Conservation (phyloP, 2,888 invertebrate genomes). For the Malthinus flaveolus region DNA sequence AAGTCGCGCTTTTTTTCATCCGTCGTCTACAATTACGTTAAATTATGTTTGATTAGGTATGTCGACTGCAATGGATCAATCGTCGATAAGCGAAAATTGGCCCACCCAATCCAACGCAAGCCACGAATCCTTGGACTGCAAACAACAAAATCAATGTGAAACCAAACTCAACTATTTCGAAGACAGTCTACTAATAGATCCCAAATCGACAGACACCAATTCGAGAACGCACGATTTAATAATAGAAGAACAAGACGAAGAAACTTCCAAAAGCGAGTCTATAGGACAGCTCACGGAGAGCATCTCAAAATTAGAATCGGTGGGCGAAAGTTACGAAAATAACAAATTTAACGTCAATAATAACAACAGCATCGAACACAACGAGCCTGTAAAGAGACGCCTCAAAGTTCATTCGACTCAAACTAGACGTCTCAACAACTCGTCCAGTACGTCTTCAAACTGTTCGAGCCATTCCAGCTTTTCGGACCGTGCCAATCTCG, state of each 20-base stretch:
- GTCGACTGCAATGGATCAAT: conserved; percentile 72
- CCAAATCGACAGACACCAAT: conserved; percentile 50
- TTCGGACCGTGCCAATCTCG: conserved; percentile 8
- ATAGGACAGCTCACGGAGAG: conserved; percentile 57
- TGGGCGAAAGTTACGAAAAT: conserved; percentile 41
- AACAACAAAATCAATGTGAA: conserved; percentile 36
- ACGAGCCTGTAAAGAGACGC: conserved; percentile 31
- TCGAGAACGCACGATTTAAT: conserved; percentile 57
- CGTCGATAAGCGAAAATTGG: conserved; percentile 76
- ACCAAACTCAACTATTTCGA: conserved; percentile 28
- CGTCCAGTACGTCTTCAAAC: conserved; percentile 34
- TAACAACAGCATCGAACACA: conserved; percentile 57
- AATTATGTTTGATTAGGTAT: conserved; percentile 46
- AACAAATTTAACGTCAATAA: conserved; percentile 54
- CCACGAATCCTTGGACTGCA: conserved; percentile 60
- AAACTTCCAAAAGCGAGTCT: conserved; percentile 57
- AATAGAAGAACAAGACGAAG: conserved; percentile 60
- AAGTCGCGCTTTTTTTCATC: conserved; percentile 45
- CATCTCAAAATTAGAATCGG: conserved; percentile 51
- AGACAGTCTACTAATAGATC: conserved; percentile 46
- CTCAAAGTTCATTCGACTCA: conserved; percentile 38
- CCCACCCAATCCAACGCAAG: conserved; percentile 67
- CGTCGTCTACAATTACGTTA: background rate
- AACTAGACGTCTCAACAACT: conserved; percentile 35
- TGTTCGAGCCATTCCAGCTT: conserved; percentile 26